Evolutionary conservation across 2,113 vertebrate genomes (phyloP).

Genomic region (Orycteropus afer): DNA sequence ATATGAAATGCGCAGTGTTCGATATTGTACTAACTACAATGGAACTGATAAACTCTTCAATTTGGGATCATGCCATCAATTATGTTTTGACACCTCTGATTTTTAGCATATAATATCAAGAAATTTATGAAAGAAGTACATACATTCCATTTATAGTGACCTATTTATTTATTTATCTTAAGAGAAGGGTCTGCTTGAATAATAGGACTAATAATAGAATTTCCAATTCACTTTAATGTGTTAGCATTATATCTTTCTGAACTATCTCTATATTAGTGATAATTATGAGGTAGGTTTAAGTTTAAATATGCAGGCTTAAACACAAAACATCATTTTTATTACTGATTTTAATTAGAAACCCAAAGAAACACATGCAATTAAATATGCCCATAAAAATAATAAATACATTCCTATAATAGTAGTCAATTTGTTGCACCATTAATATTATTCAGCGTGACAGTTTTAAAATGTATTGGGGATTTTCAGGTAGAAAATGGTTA

Average conservation of each 20-base stretch:
- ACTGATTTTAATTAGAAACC: constrained; percentile 85
- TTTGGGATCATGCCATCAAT: constrained; percentile 61
- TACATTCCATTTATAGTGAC: constrained; percentile 49
- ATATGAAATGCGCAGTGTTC: constrained; percentile 41
- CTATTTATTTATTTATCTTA: constrained; percentile 61
- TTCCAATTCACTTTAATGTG: constrained; percentile 80
- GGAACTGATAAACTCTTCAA: constrained; percentile 61
- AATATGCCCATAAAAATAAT: constrained; percentile 78
- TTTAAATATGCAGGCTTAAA: constrained; percentile 80
- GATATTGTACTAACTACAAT: constrained; percentile 25
- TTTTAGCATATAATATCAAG: constrained; percentile 74
- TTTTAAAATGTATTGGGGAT: constrained; percentile 67
- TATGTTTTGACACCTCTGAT: constrained; percentile 70
- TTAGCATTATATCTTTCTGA: constrained; percentile 79
- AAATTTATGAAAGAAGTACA: constrained; percentile 78
- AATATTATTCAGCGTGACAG: constrained; percentile 77
- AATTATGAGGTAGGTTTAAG: constrained; percentile 81
- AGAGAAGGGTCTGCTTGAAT: constrained; percentile 78
- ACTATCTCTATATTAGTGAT: constrained; percentile 78
- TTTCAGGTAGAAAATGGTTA: constrained; percentile 75
- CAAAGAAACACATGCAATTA: constrained; percentile 83
- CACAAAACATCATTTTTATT: constrained; percentile 78
- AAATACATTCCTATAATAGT: constrained; percentile 72
- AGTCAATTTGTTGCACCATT: constrained; percentile 83
- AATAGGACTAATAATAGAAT: constrained; percentile 73